Conservation (phyloP, 2,888 invertebrate genomes). For the Spicauda simplicius region DNA sequence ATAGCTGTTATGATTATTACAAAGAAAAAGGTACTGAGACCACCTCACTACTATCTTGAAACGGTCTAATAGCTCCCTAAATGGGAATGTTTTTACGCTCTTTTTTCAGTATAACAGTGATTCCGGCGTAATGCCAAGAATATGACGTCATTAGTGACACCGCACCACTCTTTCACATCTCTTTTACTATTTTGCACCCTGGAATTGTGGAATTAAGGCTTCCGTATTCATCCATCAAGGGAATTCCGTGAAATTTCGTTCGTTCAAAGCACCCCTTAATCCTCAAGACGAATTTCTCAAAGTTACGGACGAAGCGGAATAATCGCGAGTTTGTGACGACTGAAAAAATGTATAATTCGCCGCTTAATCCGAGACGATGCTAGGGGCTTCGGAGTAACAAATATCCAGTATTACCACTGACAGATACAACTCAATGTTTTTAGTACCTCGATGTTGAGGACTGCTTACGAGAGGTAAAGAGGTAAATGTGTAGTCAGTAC, state of each 20-base stretch:
- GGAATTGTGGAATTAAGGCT: slow-evolving; percentile 75
- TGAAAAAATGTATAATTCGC: slow-evolving; percentile 79
- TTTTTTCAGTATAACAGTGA: slow-evolving; percentile 23
- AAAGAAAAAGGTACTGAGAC: not conserved
- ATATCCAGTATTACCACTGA: slow-evolving; percentile 71
- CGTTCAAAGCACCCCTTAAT: slow-evolving; percentile 75
- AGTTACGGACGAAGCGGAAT: slow-evolving; percentile 75
- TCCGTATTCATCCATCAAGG: slow-evolving; percentile 77
- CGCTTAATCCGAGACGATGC: slow-evolving; percentile 71
- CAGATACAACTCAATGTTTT: slow-evolving; percentile 53
- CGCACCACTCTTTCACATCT: slow-evolving; percentile 54
- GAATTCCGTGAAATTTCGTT: slow-evolving; percentile 77
- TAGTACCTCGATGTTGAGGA: slow-evolving; percentile 11
- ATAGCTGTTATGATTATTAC: not conserved
- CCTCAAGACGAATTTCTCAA: slow-evolving; percentile 82
- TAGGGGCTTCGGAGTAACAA: slow-evolving; percentile 66
- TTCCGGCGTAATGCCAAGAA: slow-evolving; percentile 36
- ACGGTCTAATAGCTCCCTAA: slow-evolving; percentile 35
- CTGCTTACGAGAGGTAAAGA: too few relatives aligned
- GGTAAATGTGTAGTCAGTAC: too few relatives aligned
- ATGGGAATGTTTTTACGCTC: slow-evolving; percentile 30
- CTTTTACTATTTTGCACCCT: slow-evolving; percentile 70
- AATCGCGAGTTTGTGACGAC: slow-evolving; percentile 76
- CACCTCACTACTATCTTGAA: slow-evolving; percentile 21
- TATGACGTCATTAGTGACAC: slow-evolving; percentile 58